phyloP scores from a whole-genome alignment of 2,888 invertebrate species.

The Caenorhabditis becei region DNA sequence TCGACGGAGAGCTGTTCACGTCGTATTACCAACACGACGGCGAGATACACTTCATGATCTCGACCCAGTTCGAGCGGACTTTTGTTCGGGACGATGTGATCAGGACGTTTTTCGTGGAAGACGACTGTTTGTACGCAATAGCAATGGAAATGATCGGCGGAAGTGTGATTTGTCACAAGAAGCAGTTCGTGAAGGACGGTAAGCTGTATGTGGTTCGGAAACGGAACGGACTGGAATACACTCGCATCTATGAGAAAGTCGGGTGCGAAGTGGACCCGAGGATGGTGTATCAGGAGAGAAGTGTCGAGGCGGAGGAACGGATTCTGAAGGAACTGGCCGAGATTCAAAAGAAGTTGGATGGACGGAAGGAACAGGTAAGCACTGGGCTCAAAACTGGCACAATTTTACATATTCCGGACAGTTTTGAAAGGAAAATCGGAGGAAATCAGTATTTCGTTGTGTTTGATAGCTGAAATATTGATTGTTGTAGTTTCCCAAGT shows the following conservation, averaged over 20 bases:
- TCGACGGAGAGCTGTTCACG: neutral
- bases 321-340: neutral
- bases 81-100: neutral
- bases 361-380: too few relatives aligned
- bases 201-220: neutral
- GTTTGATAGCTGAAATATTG: too few relatives aligned
- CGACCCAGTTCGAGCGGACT: neutral
- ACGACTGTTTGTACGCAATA: slow-evolving; percentile 1
- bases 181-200: neutral
- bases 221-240: neutral
- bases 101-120: neutral
- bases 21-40: neutral
- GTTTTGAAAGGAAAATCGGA: too few relatives aligned
- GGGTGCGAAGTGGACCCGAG: neutral
- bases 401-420: too few relatives aligned
- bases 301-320: neutral
- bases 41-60: neutral
- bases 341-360: too few relatives aligned
- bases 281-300: neutral
- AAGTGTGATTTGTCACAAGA: neutral
- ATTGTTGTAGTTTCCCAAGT: too few relatives aligned
- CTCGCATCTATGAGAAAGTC: neutral
- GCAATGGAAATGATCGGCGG: neutral
- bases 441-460: too few relatives aligned
- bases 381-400: too few relatives aligned